Evolutionary conservation across 2,888 invertebrate genomes (phyloP).

Genomic region (Neoascia interrupta): DNA sequence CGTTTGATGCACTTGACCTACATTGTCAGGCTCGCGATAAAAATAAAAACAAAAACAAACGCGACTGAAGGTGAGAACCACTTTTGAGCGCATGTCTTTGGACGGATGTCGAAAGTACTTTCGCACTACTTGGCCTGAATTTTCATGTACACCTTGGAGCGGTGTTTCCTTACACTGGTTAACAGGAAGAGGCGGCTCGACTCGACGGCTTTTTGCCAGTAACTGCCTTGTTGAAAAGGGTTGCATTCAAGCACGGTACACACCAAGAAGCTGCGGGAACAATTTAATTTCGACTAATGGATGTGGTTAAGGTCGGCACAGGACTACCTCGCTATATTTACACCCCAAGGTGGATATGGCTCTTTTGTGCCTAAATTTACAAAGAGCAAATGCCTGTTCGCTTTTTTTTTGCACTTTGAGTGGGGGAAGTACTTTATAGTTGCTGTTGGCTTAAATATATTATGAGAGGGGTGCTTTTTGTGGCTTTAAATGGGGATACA

Average conservation of each 20-base stretch:
- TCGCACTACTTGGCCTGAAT: conserved; percentile 19
- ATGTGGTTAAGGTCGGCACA: conserved; percentile 20
- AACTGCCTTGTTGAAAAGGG: background rate
- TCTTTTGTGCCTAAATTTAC: conserved; percentile 4
- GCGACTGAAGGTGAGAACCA: background rate
- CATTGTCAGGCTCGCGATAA: background rate
- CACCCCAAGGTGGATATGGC: background rate
- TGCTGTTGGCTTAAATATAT: too few species aligned
- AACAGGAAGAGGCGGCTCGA: background rate
- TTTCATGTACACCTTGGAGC: conserved; percentile 24
- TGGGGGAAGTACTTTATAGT: too few species aligned
- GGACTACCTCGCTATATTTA: background rate
- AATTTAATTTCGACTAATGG: conserved; percentile 61
- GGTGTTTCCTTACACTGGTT: background rate
- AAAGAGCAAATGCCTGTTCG: conserved; percentile 37
- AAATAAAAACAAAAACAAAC: background rate
- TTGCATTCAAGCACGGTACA: background rate
- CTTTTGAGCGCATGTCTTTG: background rate
- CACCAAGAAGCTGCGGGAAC: conserved; percentile 20
- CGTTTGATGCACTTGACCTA: conserved; percentile 29
- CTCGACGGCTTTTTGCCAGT: too few species aligned
- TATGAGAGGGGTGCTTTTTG: background rate
- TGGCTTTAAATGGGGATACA: background rate
- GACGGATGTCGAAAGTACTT: conserved; percentile 12
- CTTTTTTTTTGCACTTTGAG: too few species aligned